phyloP scores from a whole-genome alignment of 35 echinoderm and acorn worm species.

The Eucidaris tribuloides region DNA sequence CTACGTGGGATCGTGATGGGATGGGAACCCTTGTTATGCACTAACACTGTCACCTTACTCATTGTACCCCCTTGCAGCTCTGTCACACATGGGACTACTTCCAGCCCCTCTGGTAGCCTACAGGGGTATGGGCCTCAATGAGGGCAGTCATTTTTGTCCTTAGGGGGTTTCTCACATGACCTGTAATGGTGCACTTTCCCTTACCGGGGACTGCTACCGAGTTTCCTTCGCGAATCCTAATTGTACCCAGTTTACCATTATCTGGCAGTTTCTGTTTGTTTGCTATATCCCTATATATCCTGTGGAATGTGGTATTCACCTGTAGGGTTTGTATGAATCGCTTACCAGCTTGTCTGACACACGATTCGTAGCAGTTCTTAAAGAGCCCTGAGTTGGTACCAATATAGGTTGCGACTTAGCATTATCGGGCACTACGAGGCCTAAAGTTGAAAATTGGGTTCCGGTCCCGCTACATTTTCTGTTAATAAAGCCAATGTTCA shows the following conservation, averaged over 20 bases:
- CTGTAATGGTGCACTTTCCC: neutral
- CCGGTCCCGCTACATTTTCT: constrained; percentile 25
- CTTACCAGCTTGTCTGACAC: constrained; percentile 12
- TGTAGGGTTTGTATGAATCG: constrained; percentile 32
- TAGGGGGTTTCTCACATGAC: neutral
- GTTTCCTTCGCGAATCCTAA: constrained; percentile 2
- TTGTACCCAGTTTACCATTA: constrained; percentile 30
- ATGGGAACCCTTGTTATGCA: neutral
- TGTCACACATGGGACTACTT: constrained; percentile 21
- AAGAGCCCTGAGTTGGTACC: constrained; percentile 74
- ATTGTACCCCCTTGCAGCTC: constrained; percentile 25
- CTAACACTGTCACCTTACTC: constrained; percentile 10
- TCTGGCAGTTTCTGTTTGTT: neutral
- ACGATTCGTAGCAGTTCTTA: constrained; percentile 17
- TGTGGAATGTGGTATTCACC: constrained; percentile 23
- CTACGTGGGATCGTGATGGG: constrained; percentile 19
- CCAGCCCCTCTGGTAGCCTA: constrained; percentile 20
- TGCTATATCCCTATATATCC: constrained; percentile 26
- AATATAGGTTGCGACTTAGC: too few relatives aligned
- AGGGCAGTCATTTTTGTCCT: neutral
- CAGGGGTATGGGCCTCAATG: neutral
- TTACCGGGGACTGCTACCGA: neutral
- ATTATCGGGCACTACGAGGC: constrained; percentile 59
- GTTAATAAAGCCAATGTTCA: constrained; percentile 1
- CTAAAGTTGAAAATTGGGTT: constrained; percentile 23